Base-by-base conservation (phyloP, 2,888 invertebrate genomes). In the Anorthoa munda region DNA sequence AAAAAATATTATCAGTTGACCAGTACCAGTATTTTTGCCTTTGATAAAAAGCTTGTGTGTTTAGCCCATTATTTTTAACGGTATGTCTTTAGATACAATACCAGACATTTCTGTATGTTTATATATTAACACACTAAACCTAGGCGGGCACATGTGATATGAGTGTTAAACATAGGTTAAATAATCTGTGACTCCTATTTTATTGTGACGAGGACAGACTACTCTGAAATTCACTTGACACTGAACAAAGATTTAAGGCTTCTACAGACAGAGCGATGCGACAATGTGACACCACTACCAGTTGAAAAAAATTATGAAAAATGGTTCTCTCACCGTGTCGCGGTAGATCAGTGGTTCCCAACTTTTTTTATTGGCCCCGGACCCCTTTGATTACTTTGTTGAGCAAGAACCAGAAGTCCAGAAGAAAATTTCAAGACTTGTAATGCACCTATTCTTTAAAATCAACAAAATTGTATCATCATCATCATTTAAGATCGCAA, bases 111-210 rank as follows among this genome's bases (percentile, higher is more conserved):
- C 66, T 73, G 77, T 75, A 75, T 77, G 73, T 75, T 70, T 81
- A 64, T 77, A 79, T 66, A 61, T 56, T 75, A 75, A 69, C 75
- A 83, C 84, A 87, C 86, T 85, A 66, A 86, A 71, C 77, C 73
- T 89, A 86, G 88, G 75, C 59, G 76, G 83, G 87, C 88, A 89
- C 90, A 83, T 89, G 89, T 90, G 90, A 90, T 90, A 88, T 83
- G 72, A 76, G 60, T 79, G 76, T 77, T 75, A 58, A 66, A 59
- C 50, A n/a, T 77, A 77, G 55, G 59, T 50, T 70, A 23, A 61
- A 46, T 45, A 59, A 69, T 48, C 39, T 66, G 51, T 60, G 18
- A 56, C 23, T 73, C 56, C n/a, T 3, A 56, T 73, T 26, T 45
- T 39, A 72, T 46, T 65, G 50, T 76, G 46, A 75, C 59, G 64